Evolutionary conservation across 1,140 invertebrate species (phyloP), one percentile per base, ranked within the genome.

Genomic region (Acromyrmex echinatior): DNA sequence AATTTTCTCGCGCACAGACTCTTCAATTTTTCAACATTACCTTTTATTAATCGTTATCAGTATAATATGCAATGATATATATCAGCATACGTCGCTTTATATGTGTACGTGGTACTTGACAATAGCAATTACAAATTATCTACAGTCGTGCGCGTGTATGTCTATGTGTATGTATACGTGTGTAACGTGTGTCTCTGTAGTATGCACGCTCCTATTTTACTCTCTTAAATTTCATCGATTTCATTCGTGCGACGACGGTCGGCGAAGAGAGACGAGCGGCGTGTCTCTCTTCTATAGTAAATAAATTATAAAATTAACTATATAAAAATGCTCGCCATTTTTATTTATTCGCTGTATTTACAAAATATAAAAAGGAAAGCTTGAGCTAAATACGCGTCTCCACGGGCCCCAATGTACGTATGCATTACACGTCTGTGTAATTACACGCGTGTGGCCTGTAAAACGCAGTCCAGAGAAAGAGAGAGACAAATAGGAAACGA

Each of bases 71-170:
- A 94, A 93, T 93, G 92, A 94, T 92, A 90, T 88, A 82, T 74
- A 79, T 82, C 80, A 82, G 76, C 82, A 84, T 90, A 87, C 87
- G 90, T 91, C 84, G 66, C 56, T 56, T 88, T 92, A 89, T 92
- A 92, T 91, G 90, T 86, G 92, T 94, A 93, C 86, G 89, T 90
- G 92, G 89, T 94, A 95, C 91, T 94, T 93, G 93, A 95, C 94
- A 94, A 93, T 94, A 94, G 93, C 93, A 92, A 93, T 94, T 94
- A 95, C 91, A 92, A 95, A 93, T 94, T 94, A 95, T 95, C 94
- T 95, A 95, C 95, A 95, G 87, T 94, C 92, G 90, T 93, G 87
- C 90, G 85, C 86, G 76, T 79, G 84, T 76, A 58, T 79, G 49
- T 70, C 31, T 81, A 66, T 90, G 84, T 84, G 77, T 89, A 84